These are phyloP conservation scores for Drosophila lacteicornis DNA, from an alignment of 1,140 invertebrate genomes.

Conservation along the genomic window DNA sequence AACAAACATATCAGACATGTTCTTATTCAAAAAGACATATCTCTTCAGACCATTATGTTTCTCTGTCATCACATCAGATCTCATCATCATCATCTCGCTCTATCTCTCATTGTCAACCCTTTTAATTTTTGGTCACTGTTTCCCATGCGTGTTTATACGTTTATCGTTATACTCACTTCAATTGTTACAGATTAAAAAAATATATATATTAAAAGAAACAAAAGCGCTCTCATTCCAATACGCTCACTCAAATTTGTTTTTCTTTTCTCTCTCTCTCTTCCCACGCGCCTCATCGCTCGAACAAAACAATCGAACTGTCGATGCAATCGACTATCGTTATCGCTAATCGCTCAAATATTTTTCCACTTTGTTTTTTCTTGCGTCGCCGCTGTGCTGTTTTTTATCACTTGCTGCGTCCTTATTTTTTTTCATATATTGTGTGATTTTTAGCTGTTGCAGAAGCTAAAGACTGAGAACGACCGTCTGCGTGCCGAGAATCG, in stretches of 20 bases:
- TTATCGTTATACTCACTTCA: constrained; percentile 57
- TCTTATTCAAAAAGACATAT: constrained; percentile 38
- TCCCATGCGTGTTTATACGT: constrained; percentile 68
- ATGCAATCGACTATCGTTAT: constrained; percentile 17
- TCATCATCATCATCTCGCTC: constrained; percentile 29
- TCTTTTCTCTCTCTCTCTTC: constrained; percentile 75
- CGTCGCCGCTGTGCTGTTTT: constrained; percentile 39
- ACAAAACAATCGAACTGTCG: constrained; percentile 54
- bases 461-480: constrained; percentile 98
- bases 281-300: constrained; percentile 78
- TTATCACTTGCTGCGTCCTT: constrained; percentile 44
- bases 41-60: constrained; percentile 43
- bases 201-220: constrained; percentile 23
- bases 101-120: constrained; percentile 43
- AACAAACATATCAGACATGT: constrained; percentile 39
- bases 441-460: constrained; percentile 96
- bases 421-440: constrained; percentile 58
- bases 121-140: constrained; percentile 72
- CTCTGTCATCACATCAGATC: constrained; percentile 42
- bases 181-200: constrained; percentile 41
- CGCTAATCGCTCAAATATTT: constrained; percentile 48
- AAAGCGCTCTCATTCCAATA: constrained; percentile 58
- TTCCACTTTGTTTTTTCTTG: constrained; percentile 50
- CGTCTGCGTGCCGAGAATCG: constrained; percentile 97
- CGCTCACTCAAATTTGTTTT: constrained; percentile 78